Evolutionary conservation across 2,113 vertebrate genomes (phyloP).

Genomic region (Rhea americana): DNA sequence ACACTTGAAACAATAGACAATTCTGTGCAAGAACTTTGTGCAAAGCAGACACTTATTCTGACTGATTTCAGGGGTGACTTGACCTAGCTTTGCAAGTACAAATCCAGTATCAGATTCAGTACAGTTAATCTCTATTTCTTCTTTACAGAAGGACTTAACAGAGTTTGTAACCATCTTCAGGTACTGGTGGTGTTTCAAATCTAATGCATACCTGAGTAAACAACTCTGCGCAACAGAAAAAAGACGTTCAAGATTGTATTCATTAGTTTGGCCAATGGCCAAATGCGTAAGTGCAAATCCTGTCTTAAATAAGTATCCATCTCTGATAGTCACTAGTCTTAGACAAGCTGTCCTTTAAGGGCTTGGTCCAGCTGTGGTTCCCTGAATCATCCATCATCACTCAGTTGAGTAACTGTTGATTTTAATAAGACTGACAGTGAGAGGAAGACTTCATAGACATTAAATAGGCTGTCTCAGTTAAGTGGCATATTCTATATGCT

Average conservation of each 20-base stretch:
- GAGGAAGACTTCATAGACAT: not conserved
- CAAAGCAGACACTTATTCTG: not conserved
- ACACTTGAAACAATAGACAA: not conserved
- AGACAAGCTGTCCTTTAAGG: not conserved
- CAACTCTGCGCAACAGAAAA: not conserved
- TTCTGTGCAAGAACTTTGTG: not conserved
- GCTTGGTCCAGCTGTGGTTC: not conserved
- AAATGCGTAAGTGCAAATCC: not conserved
- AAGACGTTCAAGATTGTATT: not conserved
- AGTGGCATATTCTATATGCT: not conserved
- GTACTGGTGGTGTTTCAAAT: conserved; percentile 23
- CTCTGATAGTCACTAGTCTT: not conserved
- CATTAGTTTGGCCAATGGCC: conserved; percentile 11
- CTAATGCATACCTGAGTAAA: conserved; percentile 16
- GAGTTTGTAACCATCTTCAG: not conserved
- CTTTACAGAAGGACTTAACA: not conserved
- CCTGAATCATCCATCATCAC: not conserved
- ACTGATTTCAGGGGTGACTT: conserved; percentile 13
- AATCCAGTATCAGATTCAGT: conserved; percentile 10
- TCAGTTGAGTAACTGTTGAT: not conserved
- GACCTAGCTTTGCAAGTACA: conserved; percentile 22
- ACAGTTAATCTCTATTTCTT: conserved; percentile 30
- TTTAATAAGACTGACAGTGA: not conserved
- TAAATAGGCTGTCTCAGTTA: not conserved
- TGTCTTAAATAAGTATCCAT: not conserved